A percentile compares a stretch with the other conserved stretches of the same genome.
Conservation (phyloP, 1,140 invertebrate species). For the Chymomyza costata region DNA sequence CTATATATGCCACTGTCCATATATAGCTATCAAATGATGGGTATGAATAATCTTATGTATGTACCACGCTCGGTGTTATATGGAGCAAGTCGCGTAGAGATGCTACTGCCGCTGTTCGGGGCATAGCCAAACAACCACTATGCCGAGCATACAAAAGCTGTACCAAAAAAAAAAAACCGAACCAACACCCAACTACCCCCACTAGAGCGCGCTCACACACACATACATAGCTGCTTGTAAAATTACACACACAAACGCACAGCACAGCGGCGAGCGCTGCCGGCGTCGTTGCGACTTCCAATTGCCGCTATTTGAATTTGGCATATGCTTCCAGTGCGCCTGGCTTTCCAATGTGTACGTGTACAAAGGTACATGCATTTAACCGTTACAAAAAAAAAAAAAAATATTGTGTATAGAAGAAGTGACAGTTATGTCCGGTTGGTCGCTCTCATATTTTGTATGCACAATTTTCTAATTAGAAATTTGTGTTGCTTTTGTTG, state of each 20-base stretch:
- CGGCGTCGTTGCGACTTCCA: constrained; percentile 51
- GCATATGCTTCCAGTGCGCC: constrained; percentile 59
- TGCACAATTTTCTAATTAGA: constrained; percentile 68
- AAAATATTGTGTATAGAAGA: constrained; percentile 10
- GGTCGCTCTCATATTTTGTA: constrained; percentile 14
- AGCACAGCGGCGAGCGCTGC: constrained; percentile 11
- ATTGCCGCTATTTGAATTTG: constrained; percentile 63
- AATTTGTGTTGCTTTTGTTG: no score
- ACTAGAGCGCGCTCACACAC: constrained; percentile 22
- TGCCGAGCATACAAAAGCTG: constrained; percentile 33
- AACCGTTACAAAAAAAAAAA: constrained; percentile 32
- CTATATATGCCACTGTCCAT: constrained; percentile 15
- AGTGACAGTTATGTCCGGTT: constrained; percentile 61
- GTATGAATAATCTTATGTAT: no score
- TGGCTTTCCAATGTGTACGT: constrained; percentile 41
- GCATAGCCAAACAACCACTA: constrained; percentile 55
- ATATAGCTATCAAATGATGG: no score
- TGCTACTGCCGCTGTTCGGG: constrained; percentile 45
- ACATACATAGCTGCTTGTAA: constrained; percentile 16
- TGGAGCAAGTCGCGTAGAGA: constrained; percentile 18
- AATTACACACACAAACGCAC: constrained; percentile 28
- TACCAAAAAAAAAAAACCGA: constrained; percentile 39
- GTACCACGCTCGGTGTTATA: not conserved
- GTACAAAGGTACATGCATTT: constrained; percentile 14
- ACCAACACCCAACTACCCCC: constrained; percentile 58